These are phyloP conservation scores for Spea bombifrons DNA, from an alignment of 2,113 vertebrate species.

Conservation along the genomic window DNA sequence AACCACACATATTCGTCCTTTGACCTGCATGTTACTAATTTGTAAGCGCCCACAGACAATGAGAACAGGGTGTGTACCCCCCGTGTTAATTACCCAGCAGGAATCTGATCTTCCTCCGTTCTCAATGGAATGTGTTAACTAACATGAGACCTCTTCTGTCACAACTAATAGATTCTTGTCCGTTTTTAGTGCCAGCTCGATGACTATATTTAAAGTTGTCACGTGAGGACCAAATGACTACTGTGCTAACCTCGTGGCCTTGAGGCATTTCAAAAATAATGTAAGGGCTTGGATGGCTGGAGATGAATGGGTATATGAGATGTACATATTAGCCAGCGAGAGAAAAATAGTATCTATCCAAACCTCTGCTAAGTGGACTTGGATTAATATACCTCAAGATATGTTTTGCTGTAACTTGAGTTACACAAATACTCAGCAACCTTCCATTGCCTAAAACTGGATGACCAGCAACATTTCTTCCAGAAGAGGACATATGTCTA, in stretches of 20 bases:
- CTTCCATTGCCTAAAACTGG: too few relatives aligned
- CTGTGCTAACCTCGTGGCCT: constrained; percentile 69
- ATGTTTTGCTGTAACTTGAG: constrained; percentile 70
- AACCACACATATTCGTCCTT: constrained; percentile 4
- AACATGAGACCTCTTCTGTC: constrained; percentile 52
- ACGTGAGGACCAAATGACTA: constrained; percentile 62
- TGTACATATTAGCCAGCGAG: constrained; percentile 62
- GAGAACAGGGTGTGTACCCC: constrained; percentile 49
- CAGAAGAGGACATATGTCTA: too few relatives aligned
- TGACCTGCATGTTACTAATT: constrained; percentile 24
- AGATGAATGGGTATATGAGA: constrained; percentile 72
- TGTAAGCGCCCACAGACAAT: constrained; percentile 51
- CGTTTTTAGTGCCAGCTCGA: constrained; percentile 53
- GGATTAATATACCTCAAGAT: constrained; percentile 73
- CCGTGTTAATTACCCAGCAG: constrained; percentile 56
- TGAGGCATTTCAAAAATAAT: constrained; percentile 61
- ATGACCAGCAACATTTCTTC: too few relatives aligned
- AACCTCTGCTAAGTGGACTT: constrained; percentile 70
- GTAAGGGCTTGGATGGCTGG: constrained; percentile 65
- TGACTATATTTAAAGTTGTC: constrained; percentile 64
- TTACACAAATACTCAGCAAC: too few relatives aligned
- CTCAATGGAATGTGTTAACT: constrained; percentile 51
- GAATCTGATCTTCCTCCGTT: constrained; percentile 54
- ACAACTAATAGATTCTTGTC: constrained; percentile 55
- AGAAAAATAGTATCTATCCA: constrained; percentile 67